Conservation (phyloP, 1,140 invertebrate species). For the Phenacoccus solenopsis region DNA sequence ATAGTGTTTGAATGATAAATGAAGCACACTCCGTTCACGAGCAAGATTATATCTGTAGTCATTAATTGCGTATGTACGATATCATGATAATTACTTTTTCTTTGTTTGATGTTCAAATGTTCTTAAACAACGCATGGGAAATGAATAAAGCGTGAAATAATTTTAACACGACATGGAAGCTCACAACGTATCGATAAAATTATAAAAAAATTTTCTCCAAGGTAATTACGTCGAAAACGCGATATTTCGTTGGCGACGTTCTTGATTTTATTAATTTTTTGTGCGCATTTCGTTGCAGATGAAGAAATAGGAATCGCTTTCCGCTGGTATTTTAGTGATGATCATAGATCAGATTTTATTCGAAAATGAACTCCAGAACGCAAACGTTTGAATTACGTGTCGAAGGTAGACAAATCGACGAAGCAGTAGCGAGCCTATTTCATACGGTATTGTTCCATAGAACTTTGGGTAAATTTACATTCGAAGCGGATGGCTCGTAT, state of each 20-base stretch:
- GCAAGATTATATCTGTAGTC: not conserved
- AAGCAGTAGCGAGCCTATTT: conserved; percentile 86
- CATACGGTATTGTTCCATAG: conserved; percentile 91
- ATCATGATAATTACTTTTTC: not conserved
- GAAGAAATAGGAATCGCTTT: no score
- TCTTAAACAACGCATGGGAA: not conserved
- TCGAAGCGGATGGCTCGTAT: conserved; percentile 85
- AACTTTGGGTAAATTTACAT: conserved; percentile 87
- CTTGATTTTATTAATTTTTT: no score
- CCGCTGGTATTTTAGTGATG: no score
- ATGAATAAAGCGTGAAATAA: no score
- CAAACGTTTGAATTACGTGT: conserved; percentile 73
- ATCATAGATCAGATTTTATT: not conserved
- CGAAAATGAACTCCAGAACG: conserved; percentile 73
- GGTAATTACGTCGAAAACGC: not conserved
- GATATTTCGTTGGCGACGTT: not conserved
- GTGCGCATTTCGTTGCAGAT: no score
- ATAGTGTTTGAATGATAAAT: not conserved
- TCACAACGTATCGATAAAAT: no score
- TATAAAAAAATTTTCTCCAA: no score
- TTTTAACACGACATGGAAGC: no score
- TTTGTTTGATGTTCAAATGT: not conserved
- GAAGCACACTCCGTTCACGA: not conserved
- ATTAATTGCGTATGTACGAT: not conserved
- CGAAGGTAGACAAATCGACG: conserved; percentile 87